A percentile compares a stretch with the other conserved stretches of the same genome.
phyloP scores from a whole-genome alignment of 2,113 vertebrate species.

The Anoplopoma fimbria region DNA sequence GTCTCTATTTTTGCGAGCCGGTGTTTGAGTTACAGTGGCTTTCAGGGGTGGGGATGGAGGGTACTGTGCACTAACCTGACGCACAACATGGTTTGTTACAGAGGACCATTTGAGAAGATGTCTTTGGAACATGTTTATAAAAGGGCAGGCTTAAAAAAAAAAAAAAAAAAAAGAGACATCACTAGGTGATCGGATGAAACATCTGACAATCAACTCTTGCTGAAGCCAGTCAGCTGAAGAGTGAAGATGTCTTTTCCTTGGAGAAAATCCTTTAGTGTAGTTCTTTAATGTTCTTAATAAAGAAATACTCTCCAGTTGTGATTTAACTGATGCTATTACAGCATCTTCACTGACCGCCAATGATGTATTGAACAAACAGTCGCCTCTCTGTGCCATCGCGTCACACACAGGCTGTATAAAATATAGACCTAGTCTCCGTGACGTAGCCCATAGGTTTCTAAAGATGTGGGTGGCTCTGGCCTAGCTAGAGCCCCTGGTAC shows the following conservation, averaged over 20 bases:
- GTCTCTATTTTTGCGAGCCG: not conserved
- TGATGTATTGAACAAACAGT: not conserved
- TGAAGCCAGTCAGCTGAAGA: no score
- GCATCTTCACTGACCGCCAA: not conserved
- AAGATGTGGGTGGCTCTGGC: not conserved
- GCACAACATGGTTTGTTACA: not conserved
- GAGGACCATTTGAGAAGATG: not conserved
- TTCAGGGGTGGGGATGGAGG: not conserved
- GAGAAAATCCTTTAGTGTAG: not conserved
- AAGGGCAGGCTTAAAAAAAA: no score
- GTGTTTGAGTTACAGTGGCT: not conserved
- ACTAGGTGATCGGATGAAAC: not conserved
- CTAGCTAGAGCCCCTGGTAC: no score
- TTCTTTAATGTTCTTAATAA: not conserved
- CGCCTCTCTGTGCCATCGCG: not conserved
- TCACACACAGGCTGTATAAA: not conserved
- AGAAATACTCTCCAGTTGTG: not conserved
- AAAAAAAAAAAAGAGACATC: no score
- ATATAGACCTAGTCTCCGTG: not conserved
- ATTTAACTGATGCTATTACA: not conserved
- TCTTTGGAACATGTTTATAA: not conserved
- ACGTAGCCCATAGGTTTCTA: not conserved
- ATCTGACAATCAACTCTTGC: not conserved
- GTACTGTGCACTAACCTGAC: not conserved
- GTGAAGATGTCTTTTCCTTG: not conserved